These are phyloP conservation scores for Cantharis lateralis DNA, from an alignment of 2,888 invertebrate genomes.

Conservation along the genomic window DNA sequence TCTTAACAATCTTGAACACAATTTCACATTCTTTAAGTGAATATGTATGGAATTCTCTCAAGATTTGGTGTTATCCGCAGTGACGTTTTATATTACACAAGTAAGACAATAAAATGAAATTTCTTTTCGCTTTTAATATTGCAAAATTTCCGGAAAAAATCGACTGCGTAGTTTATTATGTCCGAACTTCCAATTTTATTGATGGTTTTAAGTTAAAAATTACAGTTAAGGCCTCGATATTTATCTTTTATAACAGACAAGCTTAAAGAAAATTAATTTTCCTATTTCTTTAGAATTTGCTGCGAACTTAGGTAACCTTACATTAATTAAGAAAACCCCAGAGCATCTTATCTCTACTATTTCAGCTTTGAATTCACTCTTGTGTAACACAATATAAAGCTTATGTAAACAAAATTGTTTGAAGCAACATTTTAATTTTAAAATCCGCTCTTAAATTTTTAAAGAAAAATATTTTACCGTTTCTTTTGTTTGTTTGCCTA, in stretches of 20 bases:
- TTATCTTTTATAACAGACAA: constrained; percentile 18
- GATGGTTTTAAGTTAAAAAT: neutral
- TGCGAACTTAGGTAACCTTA: constrained; percentile 40
- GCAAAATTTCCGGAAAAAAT: neutral
- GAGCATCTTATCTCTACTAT: constrained; percentile 37
- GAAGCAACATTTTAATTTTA: constrained; percentile 3
- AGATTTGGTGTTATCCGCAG: neutral
- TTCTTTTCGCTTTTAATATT: neutral
- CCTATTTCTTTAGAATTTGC: constrained; percentile 44
- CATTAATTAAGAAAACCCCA: constrained; percentile 43
- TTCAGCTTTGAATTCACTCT: constrained; percentile 14
- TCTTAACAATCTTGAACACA: neutral
- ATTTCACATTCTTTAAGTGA: neutral
- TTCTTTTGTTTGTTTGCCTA: neutral
- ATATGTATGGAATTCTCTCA: neutral
- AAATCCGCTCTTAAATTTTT: neutral
- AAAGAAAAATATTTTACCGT: neutral
- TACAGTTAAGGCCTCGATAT: neutral
- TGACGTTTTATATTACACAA: neutral
- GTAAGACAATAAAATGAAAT: neutral
- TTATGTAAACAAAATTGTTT: constrained; percentile 2
- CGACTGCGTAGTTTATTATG: neutral
- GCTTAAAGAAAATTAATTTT: constrained; percentile 45
- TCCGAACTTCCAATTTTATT: neutral
- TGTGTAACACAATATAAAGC: constrained; percentile 16